Base-by-base conservation (phyloP, 2,113 vertebrate genomes). In the Caracal caracal region DNA sequence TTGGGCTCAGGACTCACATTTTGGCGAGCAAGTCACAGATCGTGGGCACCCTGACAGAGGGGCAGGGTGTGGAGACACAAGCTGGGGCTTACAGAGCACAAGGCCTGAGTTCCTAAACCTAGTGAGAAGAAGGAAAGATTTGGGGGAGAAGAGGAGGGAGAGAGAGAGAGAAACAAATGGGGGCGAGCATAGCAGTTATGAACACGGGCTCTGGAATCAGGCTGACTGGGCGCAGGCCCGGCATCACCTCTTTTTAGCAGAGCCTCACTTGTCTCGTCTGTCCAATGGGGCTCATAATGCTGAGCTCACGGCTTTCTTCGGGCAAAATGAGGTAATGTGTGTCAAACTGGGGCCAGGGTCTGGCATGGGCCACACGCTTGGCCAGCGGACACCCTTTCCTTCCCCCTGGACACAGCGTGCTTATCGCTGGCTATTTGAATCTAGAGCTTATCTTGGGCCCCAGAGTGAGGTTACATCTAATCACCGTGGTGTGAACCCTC, bases 321-420 rank as follows among this genome's bases (percentile, higher is more conserved):
- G 37, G 68, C 6, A 19, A 43, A 65, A 82, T 56, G 63, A 56
- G 26, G 49, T 47, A 22, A 17, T 5, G 5, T 1, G 6, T 49
- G 33, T 35, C 73, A 68, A 24, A 9, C 37, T 0, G 0, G 78
- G 30, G 37, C 28, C 17, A 0, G 26, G 30, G 47, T 16, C 90
- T 33, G 82, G 49, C 59, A 26, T 4, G 3, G 17, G 10, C 51
- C 76, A 12, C 70, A 10, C 3, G 17, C 43, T 13, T 24, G 68
- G 76, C 81, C 90, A 5, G 26, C 6, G 0, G 24, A 35, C 4
- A 0, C 28, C 61, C 65, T 10, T 49, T 35, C 71, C 65, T 61
- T 79, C 90, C 51, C 10, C 30, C 5, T 0, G 11, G 65, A 28
- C 1, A 0, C 33, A 30, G n/a, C 0, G 1, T 0, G 37, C 47